Evolutionary conservation across 2,888 invertebrate genomes (phyloP).

Genomic region (Leptopilina syphax): DNA sequence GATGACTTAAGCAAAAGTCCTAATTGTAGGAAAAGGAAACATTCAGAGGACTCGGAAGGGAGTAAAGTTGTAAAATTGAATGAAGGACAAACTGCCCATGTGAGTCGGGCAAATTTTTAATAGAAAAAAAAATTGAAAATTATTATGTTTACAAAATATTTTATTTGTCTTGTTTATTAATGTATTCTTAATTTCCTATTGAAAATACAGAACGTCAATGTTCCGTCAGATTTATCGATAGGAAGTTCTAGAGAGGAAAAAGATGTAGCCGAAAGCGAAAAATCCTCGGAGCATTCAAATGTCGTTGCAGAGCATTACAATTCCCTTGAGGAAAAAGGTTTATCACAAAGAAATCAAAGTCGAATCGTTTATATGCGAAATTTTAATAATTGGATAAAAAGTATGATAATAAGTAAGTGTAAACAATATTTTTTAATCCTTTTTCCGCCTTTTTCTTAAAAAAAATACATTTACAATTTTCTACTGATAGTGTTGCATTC

Average conservation of each 20-base stretch:
- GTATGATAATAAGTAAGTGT: constrained; percentile 91
- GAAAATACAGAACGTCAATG: constrained; percentile 54
- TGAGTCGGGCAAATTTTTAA: neutral
- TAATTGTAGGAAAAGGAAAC: constrained; percentile 28
- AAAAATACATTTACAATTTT: neutral
- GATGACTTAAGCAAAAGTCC: constrained; percentile 18
- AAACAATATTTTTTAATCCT: neutral
- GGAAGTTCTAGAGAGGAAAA: constrained; percentile 57
- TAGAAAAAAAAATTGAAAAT: neutral
- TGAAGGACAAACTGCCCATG: constrained; percentile 26
- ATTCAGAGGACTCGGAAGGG: constrained; percentile 2
- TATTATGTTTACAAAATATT: neutral
- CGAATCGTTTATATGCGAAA: constrained; percentile 96
- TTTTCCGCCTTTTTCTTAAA: neutral
- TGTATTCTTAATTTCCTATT: neutral
- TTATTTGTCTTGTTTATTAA: neutral
- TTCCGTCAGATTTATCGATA: constrained; percentile 64
- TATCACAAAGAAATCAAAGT: constrained; percentile 89
- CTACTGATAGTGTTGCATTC: neutral
- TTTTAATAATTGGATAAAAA: constrained; percentile 99
- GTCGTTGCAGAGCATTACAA: constrained; percentile 97
- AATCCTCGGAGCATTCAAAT: constrained; percentile 76
- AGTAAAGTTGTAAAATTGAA: constrained; percentile 8
- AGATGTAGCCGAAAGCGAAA: constrained; percentile 46
- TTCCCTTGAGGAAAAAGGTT: constrained; percentile 88